phyloP scores from a whole-genome alignment of 1,140 invertebrate species.

The Macrocentrus cingulum region DNA sequence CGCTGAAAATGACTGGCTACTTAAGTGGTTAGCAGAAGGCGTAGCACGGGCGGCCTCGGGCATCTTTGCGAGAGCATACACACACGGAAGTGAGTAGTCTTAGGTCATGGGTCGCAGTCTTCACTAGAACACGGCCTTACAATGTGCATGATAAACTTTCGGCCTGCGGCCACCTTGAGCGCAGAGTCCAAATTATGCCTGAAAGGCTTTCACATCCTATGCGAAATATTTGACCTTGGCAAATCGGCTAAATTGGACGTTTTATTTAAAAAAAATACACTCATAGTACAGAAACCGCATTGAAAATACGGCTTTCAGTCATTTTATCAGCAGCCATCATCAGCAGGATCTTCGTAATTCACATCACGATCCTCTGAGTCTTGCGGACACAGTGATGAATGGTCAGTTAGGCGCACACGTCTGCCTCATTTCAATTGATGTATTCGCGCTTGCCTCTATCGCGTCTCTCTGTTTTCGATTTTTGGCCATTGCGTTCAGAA shows the following conservation, averaged over 20 bases:
- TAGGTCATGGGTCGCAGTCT: not conserved
- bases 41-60: slow-evolving; percentile 14
- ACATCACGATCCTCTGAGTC: slow-evolving; percentile 20
- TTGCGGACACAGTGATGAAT: slow-evolving; percentile 24
- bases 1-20: slow-evolving; percentile 29
- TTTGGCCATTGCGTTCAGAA: not conserved
- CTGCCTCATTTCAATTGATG: slow-evolving; percentile 22
- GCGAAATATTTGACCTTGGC: no score
- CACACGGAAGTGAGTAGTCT: slow-evolving; percentile 9
- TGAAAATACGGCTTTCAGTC: not conserved
- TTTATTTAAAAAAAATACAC: no score
- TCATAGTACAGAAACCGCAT: no score
- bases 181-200: no score
- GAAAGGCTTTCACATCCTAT: no score
- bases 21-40: slow-evolving; percentile 21
- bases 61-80: not conserved
- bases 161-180: no score
- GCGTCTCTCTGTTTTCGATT: not conserved
- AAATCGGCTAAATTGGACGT: no score
- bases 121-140: not conserved
- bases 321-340: not conserved
- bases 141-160: not conserved
- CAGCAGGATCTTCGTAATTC: slow-evolving; percentile 18
- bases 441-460: not conserved
- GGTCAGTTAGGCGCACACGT: slow-evolving; percentile 15